A percentile compares a stretch with the other conserved stretches of the same genome.
Conservation (phyloP, 1,140 invertebrate species). For the Drosophila carrolli region DNA sequence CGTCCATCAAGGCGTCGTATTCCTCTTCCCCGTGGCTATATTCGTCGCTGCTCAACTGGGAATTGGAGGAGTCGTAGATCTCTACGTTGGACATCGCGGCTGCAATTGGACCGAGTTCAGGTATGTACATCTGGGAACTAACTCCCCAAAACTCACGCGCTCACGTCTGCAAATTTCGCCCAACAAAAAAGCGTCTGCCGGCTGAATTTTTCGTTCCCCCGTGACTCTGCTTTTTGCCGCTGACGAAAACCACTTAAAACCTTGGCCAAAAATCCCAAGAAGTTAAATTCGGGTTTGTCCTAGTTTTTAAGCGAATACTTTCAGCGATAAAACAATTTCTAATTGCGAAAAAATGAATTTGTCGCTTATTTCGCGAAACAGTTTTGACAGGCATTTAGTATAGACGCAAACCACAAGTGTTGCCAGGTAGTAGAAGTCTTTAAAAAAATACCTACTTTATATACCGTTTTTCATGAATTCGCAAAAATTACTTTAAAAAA, state of each 20-base stretch:
- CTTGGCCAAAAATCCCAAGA: background rate
- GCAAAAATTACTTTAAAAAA: too few relatives aligned
- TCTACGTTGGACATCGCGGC: slow-evolving; percentile 61
- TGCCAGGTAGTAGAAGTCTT: background rate
- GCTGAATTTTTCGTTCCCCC: slow-evolving; percentile 8
- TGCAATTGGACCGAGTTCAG: slow-evolving; percentile 27
- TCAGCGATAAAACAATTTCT: background rate
- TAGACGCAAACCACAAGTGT: background rate
- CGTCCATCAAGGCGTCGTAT: slow-evolving; percentile 66
- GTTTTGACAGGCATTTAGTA: slow-evolving; percentile 5
- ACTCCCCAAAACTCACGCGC: slow-evolving; percentile 37
- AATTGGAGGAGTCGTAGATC: slow-evolving; percentile 67
- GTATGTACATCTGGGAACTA: slow-evolving; percentile 18
- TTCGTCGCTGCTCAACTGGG: slow-evolving; percentile 68
- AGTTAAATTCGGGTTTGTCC: background rate
- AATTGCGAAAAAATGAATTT: slow-evolving; percentile 24
- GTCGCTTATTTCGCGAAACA: slow-evolving; percentile 11
- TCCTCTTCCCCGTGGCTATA: slow-evolving; percentile 65
- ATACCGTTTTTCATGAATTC: background rate
- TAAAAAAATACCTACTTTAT: background rate
- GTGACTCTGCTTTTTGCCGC: too few relatives aligned
- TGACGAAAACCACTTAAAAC: background rate
- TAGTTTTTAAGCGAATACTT: background rate
- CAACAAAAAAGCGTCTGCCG: slow-evolving; percentile 61
- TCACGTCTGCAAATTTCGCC: slow-evolving; percentile 49